These are phyloP conservation scores for Pseudochirops corinnae DNA, from an alignment of 2,797 vertebrate species.

Conservation along the genomic window DNA sequence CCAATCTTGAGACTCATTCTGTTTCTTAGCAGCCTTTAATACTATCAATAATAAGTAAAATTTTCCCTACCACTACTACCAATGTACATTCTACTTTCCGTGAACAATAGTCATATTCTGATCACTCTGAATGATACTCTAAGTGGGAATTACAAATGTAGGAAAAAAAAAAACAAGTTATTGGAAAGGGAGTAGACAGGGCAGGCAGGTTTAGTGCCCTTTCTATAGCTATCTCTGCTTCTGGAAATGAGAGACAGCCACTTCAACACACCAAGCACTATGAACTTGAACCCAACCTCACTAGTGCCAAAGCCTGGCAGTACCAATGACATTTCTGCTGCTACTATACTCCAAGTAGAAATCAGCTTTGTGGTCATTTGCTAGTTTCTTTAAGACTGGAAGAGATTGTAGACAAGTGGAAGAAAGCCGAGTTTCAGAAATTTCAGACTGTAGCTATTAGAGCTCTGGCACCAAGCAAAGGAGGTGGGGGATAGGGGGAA, in stretches of 20 bases:
- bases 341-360: constrained; percentile 17
- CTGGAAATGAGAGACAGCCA: background rate
- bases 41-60: background rate
- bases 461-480: constrained; percentile 59
- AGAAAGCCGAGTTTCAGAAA: constrained; percentile 68
- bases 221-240: background rate
- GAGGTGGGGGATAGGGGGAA: background rate
- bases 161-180: background rate
- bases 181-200: background rate
- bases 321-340: background rate
- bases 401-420: constrained; percentile 43
- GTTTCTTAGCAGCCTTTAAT: constrained; percentile 3
- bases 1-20: background rate
- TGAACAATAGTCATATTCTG: background rate
- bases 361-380: background rate
- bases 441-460: constrained; percentile 69
- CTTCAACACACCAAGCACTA: background rate
- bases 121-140: background rate
- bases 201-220: background rate
- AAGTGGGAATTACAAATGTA: background rate
- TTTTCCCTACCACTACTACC: background rate
- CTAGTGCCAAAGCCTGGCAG: background rate
- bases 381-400: background rate
- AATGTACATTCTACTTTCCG: background rate
- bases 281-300: background rate